These are phyloP conservation scores for Danionella cerebrum DNA, from an alignment of 2,113 vertebrate species.

Conservation along the genomic window DNA sequence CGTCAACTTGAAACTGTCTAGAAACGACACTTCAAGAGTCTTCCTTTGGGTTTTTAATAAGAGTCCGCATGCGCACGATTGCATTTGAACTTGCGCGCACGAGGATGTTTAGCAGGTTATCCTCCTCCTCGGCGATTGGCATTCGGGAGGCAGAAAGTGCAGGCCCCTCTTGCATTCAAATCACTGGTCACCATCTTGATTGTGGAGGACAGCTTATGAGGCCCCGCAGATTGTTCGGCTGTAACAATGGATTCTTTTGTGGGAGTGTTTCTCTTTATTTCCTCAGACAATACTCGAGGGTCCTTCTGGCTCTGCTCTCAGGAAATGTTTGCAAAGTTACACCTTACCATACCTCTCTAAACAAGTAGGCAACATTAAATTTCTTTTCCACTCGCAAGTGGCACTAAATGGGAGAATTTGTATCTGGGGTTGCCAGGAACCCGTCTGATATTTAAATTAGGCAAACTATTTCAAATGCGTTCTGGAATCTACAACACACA, in stretches of 20 bases:
- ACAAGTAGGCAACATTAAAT: slow-evolving; percentile 54
- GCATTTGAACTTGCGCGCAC: slow-evolving; percentile 28
- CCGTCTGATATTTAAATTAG: not conserved
- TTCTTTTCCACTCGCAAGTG: slow-evolving; percentile 27
- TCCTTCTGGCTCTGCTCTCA: slow-evolving; percentile 78
- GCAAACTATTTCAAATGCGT: not conserved
- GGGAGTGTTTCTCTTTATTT: slow-evolving; percentile 81
- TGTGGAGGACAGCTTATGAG: slow-evolving; percentile 81
- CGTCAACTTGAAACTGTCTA: too few species aligned
- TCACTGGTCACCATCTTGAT: slow-evolving; percentile 80
- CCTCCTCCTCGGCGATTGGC: slow-evolving; percentile 63
- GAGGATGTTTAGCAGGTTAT: slow-evolving; percentile 58
- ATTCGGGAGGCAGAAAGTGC: slow-evolving; percentile 63
- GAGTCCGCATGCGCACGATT: not conserved
- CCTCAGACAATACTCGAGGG: slow-evolving; percentile 71
- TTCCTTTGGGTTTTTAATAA: not conserved
- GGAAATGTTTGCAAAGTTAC: slow-evolving; percentile 88
- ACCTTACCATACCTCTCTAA: slow-evolving; percentile 72
- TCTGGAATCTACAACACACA: too few species aligned
- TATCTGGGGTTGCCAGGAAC: not conserved
- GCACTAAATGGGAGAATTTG: not conserved
- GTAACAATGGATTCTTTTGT: slow-evolving; percentile 86
- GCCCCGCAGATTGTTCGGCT: slow-evolving; percentile 77
- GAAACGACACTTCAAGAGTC: too few species aligned
- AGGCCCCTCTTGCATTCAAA: slow-evolving; percentile 79